Percentiles rank a stretch among this genome's conserved stretches.
phyloP scores from a whole-genome alignment of 2,113 vertebrate species.

The Cacatua alba region DNA sequence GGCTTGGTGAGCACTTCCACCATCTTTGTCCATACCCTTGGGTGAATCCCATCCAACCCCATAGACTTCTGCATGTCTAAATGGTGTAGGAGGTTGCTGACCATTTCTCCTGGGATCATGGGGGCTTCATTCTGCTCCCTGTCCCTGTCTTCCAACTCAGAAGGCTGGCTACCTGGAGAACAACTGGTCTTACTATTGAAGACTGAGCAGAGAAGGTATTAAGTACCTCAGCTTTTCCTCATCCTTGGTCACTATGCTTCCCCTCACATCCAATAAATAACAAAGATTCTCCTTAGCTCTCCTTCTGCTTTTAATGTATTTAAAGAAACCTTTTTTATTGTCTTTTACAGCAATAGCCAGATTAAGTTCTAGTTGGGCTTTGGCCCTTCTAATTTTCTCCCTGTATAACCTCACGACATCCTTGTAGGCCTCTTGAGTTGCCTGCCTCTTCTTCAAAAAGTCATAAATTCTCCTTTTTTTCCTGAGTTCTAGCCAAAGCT shows the following conservation, averaged over 20 bases:
- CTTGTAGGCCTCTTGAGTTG: background rate
- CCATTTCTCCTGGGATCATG: background rate
- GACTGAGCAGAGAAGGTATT: background rate
- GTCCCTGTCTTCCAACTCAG: background rate
- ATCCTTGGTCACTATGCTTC: background rate
- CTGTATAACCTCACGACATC: background rate
- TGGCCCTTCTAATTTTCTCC: background rate
- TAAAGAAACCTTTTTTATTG: background rate
- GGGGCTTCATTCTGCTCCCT: background rate
- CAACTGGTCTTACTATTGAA: background rate
- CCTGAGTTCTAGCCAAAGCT: no score
- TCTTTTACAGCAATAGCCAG: background rate
- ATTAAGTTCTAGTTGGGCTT: background rate
- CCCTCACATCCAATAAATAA: background rate
- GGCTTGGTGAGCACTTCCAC: background rate
- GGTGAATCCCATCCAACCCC: background rate
- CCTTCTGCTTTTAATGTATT: background rate
- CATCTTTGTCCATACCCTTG: background rate
- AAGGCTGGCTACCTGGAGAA: background rate
- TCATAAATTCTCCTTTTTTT: background rate
- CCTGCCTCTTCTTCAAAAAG: background rate
- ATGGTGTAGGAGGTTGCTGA: background rate
- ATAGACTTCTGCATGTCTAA: background rate
- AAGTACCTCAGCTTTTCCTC: background rate
- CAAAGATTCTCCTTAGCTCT: background rate